Evolutionary conservation across 2,113 vertebrate genomes (phyloP).

Genomic region (Pterocles burchelli): DNA sequence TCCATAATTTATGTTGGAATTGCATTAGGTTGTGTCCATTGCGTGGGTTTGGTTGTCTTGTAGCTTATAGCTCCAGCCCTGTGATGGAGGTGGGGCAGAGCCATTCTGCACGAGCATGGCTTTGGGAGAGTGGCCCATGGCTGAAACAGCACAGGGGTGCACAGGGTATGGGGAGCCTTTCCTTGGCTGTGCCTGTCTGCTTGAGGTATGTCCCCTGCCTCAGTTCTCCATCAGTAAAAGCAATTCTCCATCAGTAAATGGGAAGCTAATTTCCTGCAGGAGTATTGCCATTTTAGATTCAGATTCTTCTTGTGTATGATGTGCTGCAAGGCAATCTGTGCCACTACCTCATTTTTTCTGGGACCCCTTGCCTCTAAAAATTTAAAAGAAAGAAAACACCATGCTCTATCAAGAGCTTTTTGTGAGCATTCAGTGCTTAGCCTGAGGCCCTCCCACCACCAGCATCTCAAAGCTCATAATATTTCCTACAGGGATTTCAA

Average conservation of each 20-base stretch:
- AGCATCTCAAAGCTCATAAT: neutral
- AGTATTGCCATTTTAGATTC: neutral
- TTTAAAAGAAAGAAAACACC: neutral
- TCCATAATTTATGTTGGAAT: slow-evolving; percentile 27
- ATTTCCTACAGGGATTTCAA: neutral
- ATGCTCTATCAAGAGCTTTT: neutral
- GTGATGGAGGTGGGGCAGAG: neutral
- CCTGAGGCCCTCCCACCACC: neutral
- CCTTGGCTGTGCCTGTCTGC: neutral
- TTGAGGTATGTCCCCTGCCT: neutral
- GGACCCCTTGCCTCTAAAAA: neutral
- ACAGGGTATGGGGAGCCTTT: neutral
- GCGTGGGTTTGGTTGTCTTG: neutral
- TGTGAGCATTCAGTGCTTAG: neutral
- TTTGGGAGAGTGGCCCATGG: neutral
- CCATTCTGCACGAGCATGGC: neutral
- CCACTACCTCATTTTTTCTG: neutral
- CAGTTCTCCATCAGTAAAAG: neutral
- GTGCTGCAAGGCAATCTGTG: neutral
- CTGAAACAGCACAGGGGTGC: neutral
- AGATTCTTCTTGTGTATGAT: neutral
- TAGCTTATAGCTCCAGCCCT: neutral
- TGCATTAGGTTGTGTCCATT: slow-evolving; percentile 11
- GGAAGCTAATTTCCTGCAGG: neutral
- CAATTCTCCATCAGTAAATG: neutral